Evolutionary conservation across 2,888 invertebrate species (phyloP), one percentile per base, ranked within the genome.

Genomic region (Itoplectis maculator): DNA sequence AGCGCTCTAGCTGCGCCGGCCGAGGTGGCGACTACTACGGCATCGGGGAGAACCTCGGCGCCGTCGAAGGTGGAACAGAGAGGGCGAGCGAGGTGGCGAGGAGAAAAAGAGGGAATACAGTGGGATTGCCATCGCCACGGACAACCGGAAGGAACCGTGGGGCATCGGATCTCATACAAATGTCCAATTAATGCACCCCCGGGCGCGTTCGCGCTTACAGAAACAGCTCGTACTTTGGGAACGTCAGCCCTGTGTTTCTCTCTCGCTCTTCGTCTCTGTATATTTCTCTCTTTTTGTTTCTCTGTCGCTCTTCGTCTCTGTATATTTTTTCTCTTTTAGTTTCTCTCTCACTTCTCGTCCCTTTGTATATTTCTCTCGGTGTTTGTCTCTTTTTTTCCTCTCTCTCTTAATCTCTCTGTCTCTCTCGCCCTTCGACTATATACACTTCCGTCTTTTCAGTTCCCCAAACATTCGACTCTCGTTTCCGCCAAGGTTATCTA

Each of bases 121-220:
- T 74, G 35, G 76, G 68, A 74, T 83, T 68, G 77, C 54, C 79
- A 75, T 75, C 77, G 83, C 63, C 79, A 82, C 75, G 85, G 84
- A 72, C 86, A 85, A 83, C 87, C 90, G 90, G 91, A 91, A 90
- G 88, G 87, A 90, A 88, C 87, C 74, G 59, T 49, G 86, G 86
- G 79, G 86, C 87, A 84, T 87, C 87, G 88, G 87, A 88, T 85
- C 87, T 88, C 91, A 91, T 91, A 91, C 91, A 89, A 91, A 91
- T 90, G 88, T 85, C 85, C 88, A 89, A 89, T 90, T 89, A 90
- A 89, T 86, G 82, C 79, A 82, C 80, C 76, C 69, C 42, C 77
- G 40, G 37, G 37, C 49, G 49, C 63, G 56, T 76, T 81, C 15
- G 72, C 69, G 45, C 74, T 70, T 54, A 45, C 59, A 40, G 73